Percentiles rank a stretch among this genome's conserved stretches.
Conservation (phyloP, 2,888 invertebrate genomes). For the Serrognathus titanus region DNA sequence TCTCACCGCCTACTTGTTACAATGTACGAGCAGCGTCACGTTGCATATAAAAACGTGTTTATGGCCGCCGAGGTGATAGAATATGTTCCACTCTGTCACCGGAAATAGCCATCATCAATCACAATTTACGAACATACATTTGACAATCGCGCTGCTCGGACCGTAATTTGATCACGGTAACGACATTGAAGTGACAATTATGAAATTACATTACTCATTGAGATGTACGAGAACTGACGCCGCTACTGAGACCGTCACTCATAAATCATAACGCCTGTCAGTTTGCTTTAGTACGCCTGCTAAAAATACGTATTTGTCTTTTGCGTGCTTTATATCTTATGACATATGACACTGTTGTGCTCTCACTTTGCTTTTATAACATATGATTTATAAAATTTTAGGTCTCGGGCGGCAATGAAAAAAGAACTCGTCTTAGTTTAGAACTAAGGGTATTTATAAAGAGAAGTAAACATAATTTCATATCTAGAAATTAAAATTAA, state of each 20-base stretch:
- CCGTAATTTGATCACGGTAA: slow-evolving; percentile 44
- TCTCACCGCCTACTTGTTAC: slow-evolving; percentile 46
- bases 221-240: slow-evolving; percentile 44
- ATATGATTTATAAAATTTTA: too few species aligned
- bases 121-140: slow-evolving; percentile 37
- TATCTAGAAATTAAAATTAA: too few species aligned
- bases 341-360: slow-evolving; percentile 36
- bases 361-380: slow-evolving; percentile 2
- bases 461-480: too few species aligned
- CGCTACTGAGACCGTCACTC: slow-evolving; percentile 39
- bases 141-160: slow-evolving; percentile 22
- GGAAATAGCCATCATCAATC: slow-evolving; percentile 48
- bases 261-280: slow-evolving; percentile 46
- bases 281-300: slow-evolving; percentile 22
- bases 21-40: slow-evolving; percentile 42
- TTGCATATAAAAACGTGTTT: slow-evolving; percentile 48
- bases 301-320: slow-evolving; percentile 44
- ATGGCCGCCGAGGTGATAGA: slow-evolving; percentile 43
- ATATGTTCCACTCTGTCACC: slow-evolving; percentile 42
- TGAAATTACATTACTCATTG: slow-evolving; percentile 49
- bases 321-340: slow-evolving; percentile 39
- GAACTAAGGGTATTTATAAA: too few species aligned
- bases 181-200: slow-evolving; percentile 47
- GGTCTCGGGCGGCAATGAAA: too few species aligned
- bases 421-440: too few species aligned